Evolutionary conservation across 2,888 invertebrate genomes (phyloP), one percentile per base, ranked within the genome.

Genomic region (Nymphalis c-album): DNA sequence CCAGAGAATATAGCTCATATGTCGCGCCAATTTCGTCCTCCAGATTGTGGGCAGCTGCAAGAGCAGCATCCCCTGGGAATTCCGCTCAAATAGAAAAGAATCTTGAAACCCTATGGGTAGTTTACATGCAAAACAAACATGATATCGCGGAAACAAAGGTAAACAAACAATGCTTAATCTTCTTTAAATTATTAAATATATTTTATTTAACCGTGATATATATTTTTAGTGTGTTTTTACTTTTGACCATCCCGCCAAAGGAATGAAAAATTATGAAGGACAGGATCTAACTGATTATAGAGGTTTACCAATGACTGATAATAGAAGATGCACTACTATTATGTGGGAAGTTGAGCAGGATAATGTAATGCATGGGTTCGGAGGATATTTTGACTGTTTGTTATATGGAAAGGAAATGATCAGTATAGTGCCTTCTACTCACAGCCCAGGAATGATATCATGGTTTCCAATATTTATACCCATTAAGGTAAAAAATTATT

Each of bases 391-490:
- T 89, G 97, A 98, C 81, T 95, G 98, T 51, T 91, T 94, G 26
- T 93, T 99, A 18, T 99, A 97, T 86, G 96, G 96, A 71, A 95
- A 97, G 78, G 94, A 98, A 66, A 94, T 90, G 77, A 91, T 99
- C 60, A 99, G 99, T 85, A 99, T 98, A 79, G 95, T 96, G 77
- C 99, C 99, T 1, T 93, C 94, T 58, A 97, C 97, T 1, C 97
- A 98, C 84, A 97, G 98, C 22, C 93, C 94, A 0, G 97, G 97
- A 76, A 98, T 99, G 98, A 96, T 98, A 80, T 98, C 98, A 71
- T 99, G 99, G 99, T 99, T 99, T 85, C 98, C 99, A 7, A 97
- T 98, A 73, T 96, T 96, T 78, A 98, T 99, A 82, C 99, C 99
- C 10, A 94, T 98, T 58, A 93, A 94, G 89, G 97, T 96, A 90